Conservation (phyloP, 1,140 invertebrate genomes). For the Drosophila insularis region DNA sequence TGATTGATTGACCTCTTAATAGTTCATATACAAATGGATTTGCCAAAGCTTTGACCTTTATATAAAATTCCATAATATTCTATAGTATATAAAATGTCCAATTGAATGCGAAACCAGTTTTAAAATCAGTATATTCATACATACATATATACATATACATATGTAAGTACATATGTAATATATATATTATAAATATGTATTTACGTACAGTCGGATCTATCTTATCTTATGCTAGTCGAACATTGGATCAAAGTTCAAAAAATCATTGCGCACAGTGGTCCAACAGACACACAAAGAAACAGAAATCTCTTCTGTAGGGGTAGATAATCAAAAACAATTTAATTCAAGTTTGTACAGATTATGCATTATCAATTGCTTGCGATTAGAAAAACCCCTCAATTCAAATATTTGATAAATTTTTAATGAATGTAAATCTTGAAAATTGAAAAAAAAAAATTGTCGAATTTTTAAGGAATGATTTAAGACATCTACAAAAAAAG, state of each 20-base stretch:
- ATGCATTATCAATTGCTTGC: slow-evolving; percentile 4
- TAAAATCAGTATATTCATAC: background rate
- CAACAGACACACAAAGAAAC: background rate
- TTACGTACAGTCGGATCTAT: background rate
- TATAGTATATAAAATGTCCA: background rate
- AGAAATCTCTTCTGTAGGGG: background rate
- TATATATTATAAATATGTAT: background rate
- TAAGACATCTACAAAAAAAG: no score
- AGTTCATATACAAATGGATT: background rate
- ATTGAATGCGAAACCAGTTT: slow-evolving; percentile 5
- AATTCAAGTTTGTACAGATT: background rate
- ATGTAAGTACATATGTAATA: background rate
- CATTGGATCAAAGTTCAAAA: slow-evolving; percentile 9
- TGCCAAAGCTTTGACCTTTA: background rate
- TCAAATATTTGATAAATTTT: background rate
- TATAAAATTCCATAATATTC: background rate
- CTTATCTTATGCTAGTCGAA: slow-evolving; percentile 8
- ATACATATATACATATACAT: background rate
- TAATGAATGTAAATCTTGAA: no score
- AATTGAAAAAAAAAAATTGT: background rate
- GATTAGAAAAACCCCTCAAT: background rate
- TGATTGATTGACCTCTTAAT: slow-evolving; percentile 9
- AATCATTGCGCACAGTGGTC: background rate
- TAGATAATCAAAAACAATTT: background rate
- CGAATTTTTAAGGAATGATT: background rate